Evolutionary conservation across 1,140 invertebrate genomes (phyloP).

Genomic region (Cyclina sinensis): DNA sequence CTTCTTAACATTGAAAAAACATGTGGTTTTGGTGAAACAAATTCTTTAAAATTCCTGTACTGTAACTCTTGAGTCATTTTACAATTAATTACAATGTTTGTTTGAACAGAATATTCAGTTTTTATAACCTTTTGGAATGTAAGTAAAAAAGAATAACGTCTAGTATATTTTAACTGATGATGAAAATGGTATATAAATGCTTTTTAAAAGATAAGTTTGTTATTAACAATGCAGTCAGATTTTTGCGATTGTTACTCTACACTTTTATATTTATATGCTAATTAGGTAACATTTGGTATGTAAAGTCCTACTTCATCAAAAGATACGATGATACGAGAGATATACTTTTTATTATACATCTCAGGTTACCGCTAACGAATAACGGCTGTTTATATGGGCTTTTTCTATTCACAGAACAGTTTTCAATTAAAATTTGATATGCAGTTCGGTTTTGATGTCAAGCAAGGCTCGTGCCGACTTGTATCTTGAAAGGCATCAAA

Average conservation of each 20-base stretch:
- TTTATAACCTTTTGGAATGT: too few species aligned
- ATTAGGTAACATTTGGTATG: conserved; percentile 42
- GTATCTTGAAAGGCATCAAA: conserved; percentile 23
- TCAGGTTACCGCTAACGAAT: background rate
- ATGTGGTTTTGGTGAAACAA: too few species aligned
- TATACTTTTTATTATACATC: background rate
- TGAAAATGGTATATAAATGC: conserved; percentile 4
- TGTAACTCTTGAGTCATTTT: too few species aligned
- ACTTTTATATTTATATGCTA: conserved; percentile 48
- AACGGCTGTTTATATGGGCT: background rate
- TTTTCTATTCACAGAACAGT: background rate
- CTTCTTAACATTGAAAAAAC: too few species aligned
- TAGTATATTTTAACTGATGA: conserved; percentile 18
- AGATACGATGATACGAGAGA: background rate
- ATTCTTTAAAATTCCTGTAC: too few species aligned
- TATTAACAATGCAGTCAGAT: background rate
- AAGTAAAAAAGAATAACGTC: background rate
- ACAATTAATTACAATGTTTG: too few species aligned
- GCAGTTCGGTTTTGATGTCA: background rate
- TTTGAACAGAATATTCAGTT: too few species aligned
- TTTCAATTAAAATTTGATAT: conserved; percentile 45
- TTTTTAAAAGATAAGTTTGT: conserved; percentile 30
- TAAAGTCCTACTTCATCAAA: conserved; percentile 4
- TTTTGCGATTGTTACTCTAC: background rate
- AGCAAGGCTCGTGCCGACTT: conserved; percentile 24